A percentile compares a stretch with the other conserved stretches of the same genome.
Evolutionary conservation across 64 coral and sea anemone genomes (phyloP).

Genomic region (Acropora yongei): DNA sequence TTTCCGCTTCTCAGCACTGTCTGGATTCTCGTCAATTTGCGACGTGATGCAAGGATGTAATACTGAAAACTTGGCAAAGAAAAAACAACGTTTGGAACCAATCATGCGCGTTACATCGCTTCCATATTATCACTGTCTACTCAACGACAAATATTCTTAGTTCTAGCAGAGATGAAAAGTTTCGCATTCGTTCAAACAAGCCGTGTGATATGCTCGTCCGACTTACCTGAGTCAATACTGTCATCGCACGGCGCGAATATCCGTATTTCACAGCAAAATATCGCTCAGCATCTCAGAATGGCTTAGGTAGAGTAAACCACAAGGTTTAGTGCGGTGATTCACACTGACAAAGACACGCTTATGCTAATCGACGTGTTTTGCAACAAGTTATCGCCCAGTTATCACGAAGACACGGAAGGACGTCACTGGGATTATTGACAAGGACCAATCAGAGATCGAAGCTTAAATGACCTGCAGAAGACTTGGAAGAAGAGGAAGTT

Average conservation of each 20-base stretch:
- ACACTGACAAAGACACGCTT: constrained; percentile 21
- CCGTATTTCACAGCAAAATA: not conserved
- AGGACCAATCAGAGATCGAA: constrained; percentile 24
- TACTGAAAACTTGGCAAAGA: not conserved
- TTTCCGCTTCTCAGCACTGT: not conserved
- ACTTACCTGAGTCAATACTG: not conserved
- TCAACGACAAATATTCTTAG: constrained; percentile 4
- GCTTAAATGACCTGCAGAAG: not conserved
- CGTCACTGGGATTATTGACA: not conserved
- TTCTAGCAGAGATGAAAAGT: constrained; percentile 14
- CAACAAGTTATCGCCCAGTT: constrained; percentile 16
- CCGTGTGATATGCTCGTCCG: not conserved
- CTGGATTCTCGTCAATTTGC: not conserved
- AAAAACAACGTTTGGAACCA: not conserved
- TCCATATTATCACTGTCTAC: not conserved
- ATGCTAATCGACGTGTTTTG: constrained; percentile 22
- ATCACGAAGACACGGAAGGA: not conserved
- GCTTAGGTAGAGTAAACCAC: not conserved
- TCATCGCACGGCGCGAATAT: not conserved
- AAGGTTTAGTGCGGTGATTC: not conserved
- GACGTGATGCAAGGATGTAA: not conserved
- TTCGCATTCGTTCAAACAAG: constrained; percentile 12
- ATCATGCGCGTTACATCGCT: not conserved
- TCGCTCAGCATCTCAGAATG: not conserved
- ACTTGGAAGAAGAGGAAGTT: constrained; percentile 8